These are phyloP conservation scores for Coecobrya sp. DNA, from an alignment of 2,888 invertebrate genomes.

Conservation along the genomic window DNA sequence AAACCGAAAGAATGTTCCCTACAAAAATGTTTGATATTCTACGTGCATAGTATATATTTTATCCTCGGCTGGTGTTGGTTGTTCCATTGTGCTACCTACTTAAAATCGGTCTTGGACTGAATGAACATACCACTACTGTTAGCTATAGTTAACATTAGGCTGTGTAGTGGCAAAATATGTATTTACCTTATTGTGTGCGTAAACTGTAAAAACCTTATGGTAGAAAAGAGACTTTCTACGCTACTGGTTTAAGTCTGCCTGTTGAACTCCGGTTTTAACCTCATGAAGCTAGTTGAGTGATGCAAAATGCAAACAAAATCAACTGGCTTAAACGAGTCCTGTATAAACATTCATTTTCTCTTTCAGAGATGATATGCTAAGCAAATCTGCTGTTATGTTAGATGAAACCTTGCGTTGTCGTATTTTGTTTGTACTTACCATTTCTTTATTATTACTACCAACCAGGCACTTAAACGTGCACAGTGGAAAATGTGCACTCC, in stretches of 20 bases:
- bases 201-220: too few relatives aligned
- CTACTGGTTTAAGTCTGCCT: not conserved
- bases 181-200: not conserved
- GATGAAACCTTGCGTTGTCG: not conserved
- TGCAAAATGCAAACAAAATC: slow-evolving; percentile 68
- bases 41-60: not conserved
- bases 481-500: not conserved
- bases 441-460: not conserved
- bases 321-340: slow-evolving; percentile 50
- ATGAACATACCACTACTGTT: too few relatives aligned
- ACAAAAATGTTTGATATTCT: slow-evolving; percentile 12
- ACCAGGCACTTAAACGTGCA: not conserved
- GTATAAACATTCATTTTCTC: slow-evolving; percentile 30
- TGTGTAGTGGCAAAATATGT: not conserved
- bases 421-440: not conserved
- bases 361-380: not conserved
- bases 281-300: slow-evolving; percentile 43
- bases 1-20: not conserved
- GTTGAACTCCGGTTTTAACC: slow-evolving; percentile 54
- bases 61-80: not conserved
- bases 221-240: too few relatives aligned
- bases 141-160: too few relatives aligned
- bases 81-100: not conserved
- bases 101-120: not conserved
- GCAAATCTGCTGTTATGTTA: too few relatives aligned